Percentiles rank a stretch among this genome's conserved stretches.
Conservation (phyloP, 2,113 vertebrate genomes). For the Cephalopterus ornatus region DNA sequence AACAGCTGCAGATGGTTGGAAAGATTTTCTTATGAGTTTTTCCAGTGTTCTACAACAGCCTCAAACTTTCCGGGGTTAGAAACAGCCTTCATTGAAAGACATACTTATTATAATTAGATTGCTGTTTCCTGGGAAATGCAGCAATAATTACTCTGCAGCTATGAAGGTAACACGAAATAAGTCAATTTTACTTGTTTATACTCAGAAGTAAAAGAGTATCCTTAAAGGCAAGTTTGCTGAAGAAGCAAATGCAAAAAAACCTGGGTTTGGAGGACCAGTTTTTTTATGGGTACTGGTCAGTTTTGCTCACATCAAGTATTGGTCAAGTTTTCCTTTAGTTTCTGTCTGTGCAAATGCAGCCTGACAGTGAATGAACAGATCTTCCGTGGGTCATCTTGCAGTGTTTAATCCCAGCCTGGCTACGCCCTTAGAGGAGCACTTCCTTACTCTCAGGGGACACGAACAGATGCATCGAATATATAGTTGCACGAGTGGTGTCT, state of each 20-base stretch:
- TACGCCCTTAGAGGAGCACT: neutral
- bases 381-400: neutral
- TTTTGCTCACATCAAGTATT: neutral
- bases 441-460: accelerated
- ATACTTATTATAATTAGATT: neutral
- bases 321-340: neutral
- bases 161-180: neutral
- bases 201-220: neutral
- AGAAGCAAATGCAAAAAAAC: neutral
- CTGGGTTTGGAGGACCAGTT: accelerated
- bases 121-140: slow-evolving; percentile 26
- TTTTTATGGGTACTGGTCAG: neutral
- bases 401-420: neutral
- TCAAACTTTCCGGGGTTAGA: neutral
- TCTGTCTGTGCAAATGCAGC: neutral
- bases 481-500: neutral
- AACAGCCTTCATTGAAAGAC: neutral
- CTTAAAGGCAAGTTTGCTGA: neutral
- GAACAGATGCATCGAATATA: neutral
- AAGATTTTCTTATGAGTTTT: neutral
- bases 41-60: neutral
- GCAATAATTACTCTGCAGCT: slow-evolving; percentile 6
- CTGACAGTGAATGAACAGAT: neutral
- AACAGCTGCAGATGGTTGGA: neutral
- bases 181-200: neutral